Conservation (phyloP, 2,797 vertebrate species). For the Alfaro cultratus region DNA sequence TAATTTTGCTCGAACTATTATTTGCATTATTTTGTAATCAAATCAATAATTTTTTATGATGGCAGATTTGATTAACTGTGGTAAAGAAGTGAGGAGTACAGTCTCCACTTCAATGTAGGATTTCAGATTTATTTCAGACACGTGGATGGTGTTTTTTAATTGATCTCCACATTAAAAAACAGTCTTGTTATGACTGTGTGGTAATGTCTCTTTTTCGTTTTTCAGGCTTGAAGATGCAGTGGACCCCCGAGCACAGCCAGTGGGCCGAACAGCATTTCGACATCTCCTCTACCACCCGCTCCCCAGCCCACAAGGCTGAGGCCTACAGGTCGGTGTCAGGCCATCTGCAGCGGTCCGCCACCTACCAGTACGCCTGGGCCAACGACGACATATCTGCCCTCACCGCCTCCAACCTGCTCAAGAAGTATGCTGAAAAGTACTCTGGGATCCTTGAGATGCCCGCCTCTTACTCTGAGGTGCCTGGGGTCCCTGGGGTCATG, state of each 20-base stretch:
- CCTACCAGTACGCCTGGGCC: slow-evolving; percentile 97
- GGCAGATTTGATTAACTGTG: background rate
- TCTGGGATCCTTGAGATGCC: slow-evolving; percentile 96
- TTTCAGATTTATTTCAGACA: slow-evolving; percentile 41
- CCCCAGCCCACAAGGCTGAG: slow-evolving; percentile 97
- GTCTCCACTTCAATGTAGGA: slow-evolving; percentile 21
- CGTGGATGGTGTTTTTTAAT: slow-evolving; percentile 42
- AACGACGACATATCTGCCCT: slow-evolving; percentile 98
- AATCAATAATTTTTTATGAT: background rate
- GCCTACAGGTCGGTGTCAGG: slow-evolving; percentile 86
- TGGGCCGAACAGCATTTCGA: slow-evolving; percentile 99
- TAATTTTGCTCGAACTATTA: background rate
- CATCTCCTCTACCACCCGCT: slow-evolving; percentile 97
- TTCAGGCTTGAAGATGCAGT: slow-evolving; percentile 99
- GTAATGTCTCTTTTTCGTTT: slow-evolving; percentile 25
- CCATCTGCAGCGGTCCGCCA: slow-evolving; percentile 75
- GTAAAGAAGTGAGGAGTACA: background rate
- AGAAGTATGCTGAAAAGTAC: slow-evolving; percentile 98
- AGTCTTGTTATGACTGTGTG: slow-evolving; percentile 4
- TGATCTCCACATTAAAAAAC: background rate
- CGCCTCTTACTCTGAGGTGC: slow-evolving; percentile 80
- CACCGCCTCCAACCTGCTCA: slow-evolving; percentile 96
- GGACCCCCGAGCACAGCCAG: slow-evolving; percentile 99
- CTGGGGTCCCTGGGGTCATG: slow-evolving; percentile 84
- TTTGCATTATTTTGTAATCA: background rate